A percentile compares a stretch with the other conserved stretches of the same genome.
Conservation (phyloP, 2,113 vertebrate genomes). For the Xenus cinereus region DNA sequence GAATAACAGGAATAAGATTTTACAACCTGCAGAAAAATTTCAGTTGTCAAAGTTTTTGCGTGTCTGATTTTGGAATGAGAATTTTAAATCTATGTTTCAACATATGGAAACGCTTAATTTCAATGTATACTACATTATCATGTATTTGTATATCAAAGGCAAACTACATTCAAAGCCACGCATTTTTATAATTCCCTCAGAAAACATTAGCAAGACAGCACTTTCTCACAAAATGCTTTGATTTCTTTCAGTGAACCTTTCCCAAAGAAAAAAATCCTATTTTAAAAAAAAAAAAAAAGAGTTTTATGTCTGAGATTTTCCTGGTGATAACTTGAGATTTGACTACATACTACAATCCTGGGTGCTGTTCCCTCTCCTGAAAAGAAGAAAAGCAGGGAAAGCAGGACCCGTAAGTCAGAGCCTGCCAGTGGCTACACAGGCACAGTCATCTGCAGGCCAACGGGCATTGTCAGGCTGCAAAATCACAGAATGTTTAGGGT, state of each 20-base stretch:
- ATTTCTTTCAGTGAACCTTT: not conserved
- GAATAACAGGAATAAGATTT: not conserved
- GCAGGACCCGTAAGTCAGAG: not conserved
- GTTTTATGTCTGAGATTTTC: not conserved
- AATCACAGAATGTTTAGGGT: not conserved
- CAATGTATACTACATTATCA: not conserved
- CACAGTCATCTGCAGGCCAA: not conserved
- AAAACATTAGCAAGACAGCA: not conserved
- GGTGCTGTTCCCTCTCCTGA: not conserved
- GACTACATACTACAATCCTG: not conserved
- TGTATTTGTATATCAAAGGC: not conserved
- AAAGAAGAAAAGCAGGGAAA: not conserved
- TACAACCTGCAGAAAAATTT: not conserved
- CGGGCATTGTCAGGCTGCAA: rapidly evolving
- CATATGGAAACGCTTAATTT: not conserved
- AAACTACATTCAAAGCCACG: not conserved
- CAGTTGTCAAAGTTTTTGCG: not conserved
- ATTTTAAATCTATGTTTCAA: not conserved
- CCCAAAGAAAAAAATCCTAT: not conserved
- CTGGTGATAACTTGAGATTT: not conserved
- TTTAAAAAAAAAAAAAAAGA: not conserved
- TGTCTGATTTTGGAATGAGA: not conserved
- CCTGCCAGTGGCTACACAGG: not conserved
- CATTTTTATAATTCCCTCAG: not conserved
- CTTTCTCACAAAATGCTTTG: not conserved